These are phyloP conservation scores for Caranx ignobilis DNA, from an alignment of 2,113 vertebrate genomes.

Conservation along the genomic window DNA sequence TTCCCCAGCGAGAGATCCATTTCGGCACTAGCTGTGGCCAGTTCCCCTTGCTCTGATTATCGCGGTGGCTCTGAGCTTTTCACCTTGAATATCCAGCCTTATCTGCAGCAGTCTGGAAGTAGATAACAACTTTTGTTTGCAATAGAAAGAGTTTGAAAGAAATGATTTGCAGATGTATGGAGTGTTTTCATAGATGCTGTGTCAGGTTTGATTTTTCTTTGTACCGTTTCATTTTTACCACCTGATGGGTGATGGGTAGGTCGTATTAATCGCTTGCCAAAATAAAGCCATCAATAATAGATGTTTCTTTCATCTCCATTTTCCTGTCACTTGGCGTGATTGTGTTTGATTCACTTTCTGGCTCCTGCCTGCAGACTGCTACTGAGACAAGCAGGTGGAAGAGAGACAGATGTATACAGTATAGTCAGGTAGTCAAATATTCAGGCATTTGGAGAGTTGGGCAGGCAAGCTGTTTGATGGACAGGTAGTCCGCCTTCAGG, in stretches of 20 bases:
- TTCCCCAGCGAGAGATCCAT: slow-evolving; percentile 47
- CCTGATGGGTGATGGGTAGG: slow-evolving; percentile 10
- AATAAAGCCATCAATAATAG: slow-evolving; percentile 30
- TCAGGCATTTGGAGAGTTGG: slow-evolving; percentile 3
- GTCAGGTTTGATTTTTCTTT: slow-evolving; percentile 3
- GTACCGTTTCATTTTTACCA: not conserved
- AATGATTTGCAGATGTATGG: not conserved
- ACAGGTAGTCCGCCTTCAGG: slow-evolving; percentile 28
- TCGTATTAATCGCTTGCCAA: slow-evolving; percentile 2
- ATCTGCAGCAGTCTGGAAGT: slow-evolving; percentile 22
- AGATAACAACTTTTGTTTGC: slow-evolving; percentile 36
- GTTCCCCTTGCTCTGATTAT: slow-evolving; percentile 53
- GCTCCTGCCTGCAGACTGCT: not conserved
- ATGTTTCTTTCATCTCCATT: slow-evolving; percentile 22
- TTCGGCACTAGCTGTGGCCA: slow-evolving; percentile 26
- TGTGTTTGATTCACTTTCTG: slow-evolving; percentile 20
- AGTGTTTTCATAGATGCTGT: not conserved
- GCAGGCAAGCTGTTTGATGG: slow-evolving; percentile 29
- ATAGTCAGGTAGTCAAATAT: slow-evolving; percentile 13
- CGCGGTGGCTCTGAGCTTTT: slow-evolving; percentile 48
- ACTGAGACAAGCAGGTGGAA: slow-evolving; percentile 8
- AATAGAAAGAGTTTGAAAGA: slow-evolving; percentile 38
- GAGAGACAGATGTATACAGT: slow-evolving; percentile 30
- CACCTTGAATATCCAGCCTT: slow-evolving; percentile 54
- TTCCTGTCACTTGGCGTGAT: slow-evolving; percentile 20